phyloP scores from a whole-genome alignment of 2,113 vertebrate genomes.

The Pleuronectes platessa region DNA sequence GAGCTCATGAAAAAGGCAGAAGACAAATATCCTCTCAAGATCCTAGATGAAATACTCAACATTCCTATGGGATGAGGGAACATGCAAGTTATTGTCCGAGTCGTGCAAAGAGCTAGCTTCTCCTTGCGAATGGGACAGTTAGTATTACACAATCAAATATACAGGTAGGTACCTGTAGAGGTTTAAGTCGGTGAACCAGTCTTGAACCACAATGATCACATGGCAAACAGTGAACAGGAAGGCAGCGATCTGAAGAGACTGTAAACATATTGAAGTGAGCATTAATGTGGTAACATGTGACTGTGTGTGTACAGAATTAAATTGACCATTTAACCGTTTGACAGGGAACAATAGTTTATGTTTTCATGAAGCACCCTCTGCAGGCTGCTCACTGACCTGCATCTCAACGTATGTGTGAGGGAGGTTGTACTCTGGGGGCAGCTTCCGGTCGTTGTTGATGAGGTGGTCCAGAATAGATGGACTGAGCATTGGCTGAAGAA shows the following conservation, averaged over 20 bases:
- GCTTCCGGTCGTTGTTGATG: slow-evolving; percentile 93
- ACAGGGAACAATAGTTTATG: neutral
- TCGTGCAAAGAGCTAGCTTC: neutral
- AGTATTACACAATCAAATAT: neutral
- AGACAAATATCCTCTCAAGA: slow-evolving; percentile 64
- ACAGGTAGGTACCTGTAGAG: slow-evolving; percentile 85
- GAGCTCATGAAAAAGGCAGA: slow-evolving; percentile 49
- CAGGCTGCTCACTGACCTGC: slow-evolving; percentile 84
- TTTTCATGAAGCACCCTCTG: slow-evolving; percentile 24
- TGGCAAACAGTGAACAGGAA: slow-evolving; percentile 95
- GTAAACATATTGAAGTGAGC: slow-evolving; percentile 5
- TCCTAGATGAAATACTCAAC: slow-evolving; percentile 42
- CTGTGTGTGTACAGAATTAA: neutral
- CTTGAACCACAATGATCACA: slow-evolving; percentile 91
- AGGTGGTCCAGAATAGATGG: slow-evolving; percentile 92
- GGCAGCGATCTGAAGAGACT: slow-evolving; percentile 92
- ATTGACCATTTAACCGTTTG: neutral
- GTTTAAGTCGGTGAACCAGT: slow-evolving; percentile 93
- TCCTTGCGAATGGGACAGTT: neutral
- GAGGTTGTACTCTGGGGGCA: slow-evolving; percentile 92
- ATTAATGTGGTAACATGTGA: neutral
- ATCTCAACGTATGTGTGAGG: slow-evolving; percentile 94
- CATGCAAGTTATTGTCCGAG: neutral
- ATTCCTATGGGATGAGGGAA: slow-evolving; percentile 37
- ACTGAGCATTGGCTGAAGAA: slow-evolving; percentile 88